Evolutionary conservation across 2,888 invertebrate species (phyloP).

Genomic region (Arctia plantaginis): DNA sequence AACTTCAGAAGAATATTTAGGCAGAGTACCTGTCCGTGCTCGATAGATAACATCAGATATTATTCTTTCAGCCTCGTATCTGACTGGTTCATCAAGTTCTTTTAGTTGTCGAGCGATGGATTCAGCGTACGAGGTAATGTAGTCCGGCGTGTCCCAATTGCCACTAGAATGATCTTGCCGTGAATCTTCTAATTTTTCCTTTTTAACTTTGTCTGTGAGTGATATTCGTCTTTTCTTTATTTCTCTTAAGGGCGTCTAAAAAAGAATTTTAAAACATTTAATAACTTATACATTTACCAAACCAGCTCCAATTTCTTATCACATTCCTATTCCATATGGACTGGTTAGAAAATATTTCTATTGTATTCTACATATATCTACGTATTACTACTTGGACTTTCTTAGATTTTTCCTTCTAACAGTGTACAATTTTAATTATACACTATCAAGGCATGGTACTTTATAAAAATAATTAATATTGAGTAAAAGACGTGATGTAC

Average conservation of each 20-base stretch:
- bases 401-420: too few relatives aligned
- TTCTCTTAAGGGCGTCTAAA: background rate
- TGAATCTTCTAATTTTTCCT: background rate
- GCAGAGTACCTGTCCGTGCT: conserved; percentile 13
- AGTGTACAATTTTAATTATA: too few relatives aligned
- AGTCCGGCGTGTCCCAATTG: background rate
- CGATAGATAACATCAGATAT: conserved; percentile 44
- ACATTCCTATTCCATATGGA: too few relatives aligned
- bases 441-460: too few relatives aligned
- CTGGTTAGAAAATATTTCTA: too few relatives aligned
- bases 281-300: background rate
- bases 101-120: conserved; percentile 16
- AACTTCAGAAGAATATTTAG: background rate
- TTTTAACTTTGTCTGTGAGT: background rate
- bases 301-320: background rate
- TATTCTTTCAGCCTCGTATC: conserved; percentile 44
- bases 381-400: too few relatives aligned
- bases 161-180: too few relatives aligned
- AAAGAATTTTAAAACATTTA: background rate
- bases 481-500: too few relatives aligned
- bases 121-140: conserved; percentile 1
- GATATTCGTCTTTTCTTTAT: conserved; percentile 6
- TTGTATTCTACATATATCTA: too few relatives aligned
- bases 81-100: conserved; percentile 18
- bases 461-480: too few relatives aligned